Conservation (phyloP, 2,113 vertebrate species). For the Elanoides forficatus region DNA sequence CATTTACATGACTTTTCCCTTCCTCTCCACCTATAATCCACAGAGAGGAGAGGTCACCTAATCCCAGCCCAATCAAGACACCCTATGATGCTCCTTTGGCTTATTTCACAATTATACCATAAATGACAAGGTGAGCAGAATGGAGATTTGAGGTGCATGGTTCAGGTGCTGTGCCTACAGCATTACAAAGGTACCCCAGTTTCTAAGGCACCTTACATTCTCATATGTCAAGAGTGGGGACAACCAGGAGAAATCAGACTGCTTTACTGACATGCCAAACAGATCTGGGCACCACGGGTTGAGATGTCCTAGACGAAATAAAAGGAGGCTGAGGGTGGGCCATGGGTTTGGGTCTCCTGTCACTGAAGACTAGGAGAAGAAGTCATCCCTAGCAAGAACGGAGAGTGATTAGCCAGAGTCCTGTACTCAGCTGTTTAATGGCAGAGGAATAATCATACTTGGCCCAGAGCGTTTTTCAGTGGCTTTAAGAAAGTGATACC, state of each 20-base stretch:
- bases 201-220: neutral
- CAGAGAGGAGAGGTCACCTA: neutral
- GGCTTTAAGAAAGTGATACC: slow-evolving; percentile 46
- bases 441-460: neutral
- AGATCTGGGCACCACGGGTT: accelerated
- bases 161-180: neutral
- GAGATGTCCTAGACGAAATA: neutral
- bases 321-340: neutral
- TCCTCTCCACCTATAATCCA: neutral
- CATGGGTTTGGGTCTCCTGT: neutral
- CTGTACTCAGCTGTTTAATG: neutral
- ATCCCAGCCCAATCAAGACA: neutral
- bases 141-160: accelerated
- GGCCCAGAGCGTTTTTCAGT: neutral
- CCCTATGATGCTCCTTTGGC: neutral
- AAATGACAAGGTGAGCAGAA: neutral
- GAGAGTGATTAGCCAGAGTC: neutral
- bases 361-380: neutral
- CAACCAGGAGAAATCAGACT: neutral
- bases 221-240: neutral
- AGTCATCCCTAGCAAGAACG: neutral
- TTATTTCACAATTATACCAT: neutral
- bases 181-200: neutral
- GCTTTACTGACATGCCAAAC: neutral
- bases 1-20: neutral